A percentile compares a stretch with the other conserved stretches of the same genome.
Conservation (phyloP, 2,888 invertebrate genomes). For the Catocala sponsa region DNA sequence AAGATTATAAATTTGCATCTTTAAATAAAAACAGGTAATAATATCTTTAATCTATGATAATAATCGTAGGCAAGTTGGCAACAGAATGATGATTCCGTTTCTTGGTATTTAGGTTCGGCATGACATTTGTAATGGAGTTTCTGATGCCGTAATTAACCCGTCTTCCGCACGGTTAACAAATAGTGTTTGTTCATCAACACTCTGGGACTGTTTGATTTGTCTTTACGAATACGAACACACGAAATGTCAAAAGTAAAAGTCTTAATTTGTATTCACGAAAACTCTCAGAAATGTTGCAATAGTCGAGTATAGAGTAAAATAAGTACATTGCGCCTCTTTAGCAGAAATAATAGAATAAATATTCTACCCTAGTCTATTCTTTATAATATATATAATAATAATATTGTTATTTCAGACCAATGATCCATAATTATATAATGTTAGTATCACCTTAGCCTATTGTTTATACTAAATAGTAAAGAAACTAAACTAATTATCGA, state of each 20-base stretch:
- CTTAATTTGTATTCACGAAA: slow-evolving; percentile 31
- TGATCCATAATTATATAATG: too few relatives aligned
- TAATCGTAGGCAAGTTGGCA: slow-evolving; percentile 47
- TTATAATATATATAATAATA: too few relatives aligned
- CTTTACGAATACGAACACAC: slow-evolving; percentile 11
- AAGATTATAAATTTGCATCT: too few relatives aligned
- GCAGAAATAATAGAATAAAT: not conserved
- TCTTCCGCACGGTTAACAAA: slow-evolving; percentile 54
- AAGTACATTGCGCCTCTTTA: not conserved
- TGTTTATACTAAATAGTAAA: too few relatives aligned
- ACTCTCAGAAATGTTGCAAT: slow-evolving; percentile 27
- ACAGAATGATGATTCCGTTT: slow-evolving; percentile 57
- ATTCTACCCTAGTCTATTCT: too few relatives aligned
- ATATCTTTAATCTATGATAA: slow-evolving; percentile 42
- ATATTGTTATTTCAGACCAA: too few relatives aligned
- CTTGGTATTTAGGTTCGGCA: slow-evolving; percentile 73
- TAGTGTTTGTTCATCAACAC: slow-evolving; percentile 36
- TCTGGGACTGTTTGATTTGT: slow-evolving; percentile 24
- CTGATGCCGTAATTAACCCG: slow-evolving; percentile 49
- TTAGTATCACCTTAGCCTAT: too few relatives aligned
- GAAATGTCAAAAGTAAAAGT: slow-evolving; percentile 41
- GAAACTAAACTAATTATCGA: too few relatives aligned
- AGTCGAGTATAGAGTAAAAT: slow-evolving; percentile 7
- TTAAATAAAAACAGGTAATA: not conserved
- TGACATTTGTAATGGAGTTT: slow-evolving; percentile 68